Conservation (phyloP, 2,797 vertebrate genomes). For the Coregonus suidteri region DNA sequence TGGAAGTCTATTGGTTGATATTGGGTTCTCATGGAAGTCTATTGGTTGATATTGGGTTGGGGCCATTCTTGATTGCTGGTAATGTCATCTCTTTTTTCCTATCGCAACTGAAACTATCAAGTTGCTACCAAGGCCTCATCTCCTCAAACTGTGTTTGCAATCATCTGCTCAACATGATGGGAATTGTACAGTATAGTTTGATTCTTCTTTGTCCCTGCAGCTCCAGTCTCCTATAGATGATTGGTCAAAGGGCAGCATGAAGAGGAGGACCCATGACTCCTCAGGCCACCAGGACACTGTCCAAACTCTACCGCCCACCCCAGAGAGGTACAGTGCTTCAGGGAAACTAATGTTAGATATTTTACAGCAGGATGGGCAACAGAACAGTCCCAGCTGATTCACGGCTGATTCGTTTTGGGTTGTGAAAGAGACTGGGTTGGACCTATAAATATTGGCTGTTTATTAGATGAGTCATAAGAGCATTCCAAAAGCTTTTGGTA, state of each 20-base stretch:
- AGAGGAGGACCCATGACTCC: slow-evolving; percentile 73
- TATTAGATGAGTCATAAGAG: not conserved
- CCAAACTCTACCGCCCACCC: slow-evolving; percentile 69
- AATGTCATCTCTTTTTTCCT: not conserved
- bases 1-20: too few species aligned
- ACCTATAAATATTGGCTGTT: not conserved
- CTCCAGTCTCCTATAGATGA: slow-evolving; percentile 49
- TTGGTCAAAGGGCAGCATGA: slow-evolving; percentile 70
- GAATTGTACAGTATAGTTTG: not conserved
- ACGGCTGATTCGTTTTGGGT: not conserved
- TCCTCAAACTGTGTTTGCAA: not conserved
- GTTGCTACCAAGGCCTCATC: not conserved
- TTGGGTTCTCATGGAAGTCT: not conserved
- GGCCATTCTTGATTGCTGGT: not conserved
- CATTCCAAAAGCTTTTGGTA: not conserved
- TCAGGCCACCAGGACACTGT: slow-evolving; percentile 54
- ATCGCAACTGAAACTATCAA: not conserved
- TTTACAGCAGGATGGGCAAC: not conserved
- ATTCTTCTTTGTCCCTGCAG: slow-evolving; percentile 43
- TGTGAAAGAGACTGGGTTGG: not conserved
- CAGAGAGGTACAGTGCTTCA: slow-evolving; percentile 70
- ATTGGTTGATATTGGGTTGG: not conserved
- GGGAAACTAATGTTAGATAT: not conserved
- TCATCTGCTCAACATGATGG: not conserved
- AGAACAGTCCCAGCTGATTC: not conserved